phyloP scores from a whole-genome alignment of 2,113 vertebrate genomes.

The Syngnathoides biaculeatus region DNA sequence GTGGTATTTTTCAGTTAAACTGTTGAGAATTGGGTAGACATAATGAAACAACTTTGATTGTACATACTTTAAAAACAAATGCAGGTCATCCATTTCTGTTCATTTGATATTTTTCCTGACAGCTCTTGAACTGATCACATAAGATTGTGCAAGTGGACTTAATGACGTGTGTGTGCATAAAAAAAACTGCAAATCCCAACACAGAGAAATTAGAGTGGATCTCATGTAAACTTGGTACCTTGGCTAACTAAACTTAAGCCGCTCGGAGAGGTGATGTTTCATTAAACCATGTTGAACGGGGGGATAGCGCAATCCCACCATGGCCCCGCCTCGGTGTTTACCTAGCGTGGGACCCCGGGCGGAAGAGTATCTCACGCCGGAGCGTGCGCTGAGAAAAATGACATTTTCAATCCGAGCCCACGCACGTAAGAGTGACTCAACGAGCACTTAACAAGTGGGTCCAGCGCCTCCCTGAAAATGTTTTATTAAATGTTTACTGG shows the following conservation, averaged over 20 bases:
- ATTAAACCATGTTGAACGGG: conserved; percentile 47
- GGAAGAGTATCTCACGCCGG: conserved; percentile 37
- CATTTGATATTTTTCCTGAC: not conserved
- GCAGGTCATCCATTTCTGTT: no score
- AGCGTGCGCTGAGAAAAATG: conserved; percentile 34
- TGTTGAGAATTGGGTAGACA: no score
- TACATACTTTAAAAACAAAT: no score
- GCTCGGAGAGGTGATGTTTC: conserved; percentile 58
- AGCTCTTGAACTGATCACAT: not conserved
- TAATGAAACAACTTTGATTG: no score
- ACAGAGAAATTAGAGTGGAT: not conserved
- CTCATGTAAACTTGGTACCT: conserved; percentile 52
- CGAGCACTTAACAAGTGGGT: conserved; percentile 54
- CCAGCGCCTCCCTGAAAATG: conserved; percentile 47
- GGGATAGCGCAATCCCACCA: conserved; percentile 18
- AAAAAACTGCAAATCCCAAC: not conserved
- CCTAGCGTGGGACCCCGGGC: conserved; percentile 26
- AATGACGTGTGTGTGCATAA: not conserved
- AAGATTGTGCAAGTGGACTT: not conserved
- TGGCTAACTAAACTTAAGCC: conserved; percentile 40
- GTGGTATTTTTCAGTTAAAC: no score
- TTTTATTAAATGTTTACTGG: conserved; percentile 56
- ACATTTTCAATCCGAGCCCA: conserved; percentile 57
- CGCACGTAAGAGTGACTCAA: conserved; percentile 64
- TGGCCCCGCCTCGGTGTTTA: conserved; percentile 18